A percentile compares a stretch with the other conserved stretches of the same genome.
Conservation (phyloP, 2,888 invertebrate species). For the Agonopterix heracliana region DNA sequence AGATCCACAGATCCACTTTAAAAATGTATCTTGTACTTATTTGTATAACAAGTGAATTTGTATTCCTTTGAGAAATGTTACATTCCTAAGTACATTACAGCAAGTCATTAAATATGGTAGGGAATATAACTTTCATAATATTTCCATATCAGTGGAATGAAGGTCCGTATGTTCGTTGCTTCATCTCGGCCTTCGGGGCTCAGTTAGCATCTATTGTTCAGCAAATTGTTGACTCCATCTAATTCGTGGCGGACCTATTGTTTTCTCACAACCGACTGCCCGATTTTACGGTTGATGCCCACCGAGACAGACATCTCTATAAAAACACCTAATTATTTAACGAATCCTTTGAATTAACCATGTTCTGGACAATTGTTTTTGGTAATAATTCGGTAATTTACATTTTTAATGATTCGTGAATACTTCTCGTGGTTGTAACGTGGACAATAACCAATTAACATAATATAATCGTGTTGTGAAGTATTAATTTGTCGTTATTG, state of each 20-base stretch:
- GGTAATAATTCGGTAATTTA: slow-evolving; percentile 1
- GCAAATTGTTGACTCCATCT: slow-evolving; percentile 62
- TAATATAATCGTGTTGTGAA: slow-evolving; percentile 6
- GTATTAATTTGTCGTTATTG: slow-evolving; percentile 9
- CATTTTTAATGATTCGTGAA: background rate
- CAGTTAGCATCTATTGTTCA: slow-evolving; percentile 66
- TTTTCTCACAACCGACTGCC: slow-evolving; percentile 43
- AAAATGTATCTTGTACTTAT: too few species aligned
- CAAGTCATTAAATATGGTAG: background rate
- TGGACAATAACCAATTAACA: slow-evolving; percentile 5
- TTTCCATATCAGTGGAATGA: slow-evolving; percentile 29
- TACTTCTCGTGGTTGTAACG: background rate
- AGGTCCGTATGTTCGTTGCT: slow-evolving; percentile 39
- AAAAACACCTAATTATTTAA: slow-evolving; percentile 19
- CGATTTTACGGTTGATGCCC: slow-evolving; percentile 60
- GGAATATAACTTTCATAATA: slow-evolving; percentile 21
- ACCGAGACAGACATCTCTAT: slow-evolving; percentile 27
- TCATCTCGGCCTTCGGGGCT: slow-evolving; percentile 59
- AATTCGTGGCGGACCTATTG: slow-evolving; percentile 61
- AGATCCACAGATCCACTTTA: too few species aligned
- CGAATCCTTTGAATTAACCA: background rate
- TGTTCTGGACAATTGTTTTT: background rate
- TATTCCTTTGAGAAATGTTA: too few species aligned
- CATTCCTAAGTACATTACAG: too few species aligned
- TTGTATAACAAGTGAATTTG: too few species aligned